Evolutionary conservation across 2,888 invertebrate species (phyloP).

Genomic region (Dyspetes luteomarginatus): DNA sequence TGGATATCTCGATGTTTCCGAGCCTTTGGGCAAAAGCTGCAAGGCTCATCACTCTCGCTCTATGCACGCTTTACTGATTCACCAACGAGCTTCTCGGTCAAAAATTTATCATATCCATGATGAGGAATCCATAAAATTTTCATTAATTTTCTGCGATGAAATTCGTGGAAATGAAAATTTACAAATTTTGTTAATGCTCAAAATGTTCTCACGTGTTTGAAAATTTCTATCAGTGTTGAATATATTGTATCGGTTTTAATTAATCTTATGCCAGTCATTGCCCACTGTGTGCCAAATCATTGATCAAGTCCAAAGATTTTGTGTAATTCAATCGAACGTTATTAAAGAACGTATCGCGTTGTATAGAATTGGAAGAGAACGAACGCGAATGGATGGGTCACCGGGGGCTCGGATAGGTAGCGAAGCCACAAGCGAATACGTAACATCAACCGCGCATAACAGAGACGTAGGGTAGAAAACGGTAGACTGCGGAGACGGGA

Average conservation of each 20-base stretch:
- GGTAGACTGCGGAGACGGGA: conserved; percentile 77
- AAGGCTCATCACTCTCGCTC: conserved; percentile 50
- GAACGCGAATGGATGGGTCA: conserved; percentile 7
- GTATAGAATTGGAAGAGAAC: conserved; percentile 42
- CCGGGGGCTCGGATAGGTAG: conserved; percentile 26
- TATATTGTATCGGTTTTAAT: no score
- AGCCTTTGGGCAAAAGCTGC: conserved; percentile 73
- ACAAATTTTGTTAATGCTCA: no score
- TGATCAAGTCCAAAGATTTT: no score
- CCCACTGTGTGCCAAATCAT: no score
- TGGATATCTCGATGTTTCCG: conserved; percentile 72
- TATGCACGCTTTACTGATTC: conserved; percentile 66
- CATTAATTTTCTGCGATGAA: no score
- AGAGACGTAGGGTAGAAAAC: conserved; percentile 68
- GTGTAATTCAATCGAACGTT: no score
- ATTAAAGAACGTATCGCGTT: neutral
- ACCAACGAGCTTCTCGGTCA: conserved; percentile 38
- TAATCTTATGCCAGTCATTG: no score
- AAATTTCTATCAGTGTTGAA: no score
- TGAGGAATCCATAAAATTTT: neutral
- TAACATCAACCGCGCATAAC: conserved; percentile 72
- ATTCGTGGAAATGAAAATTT: no score
- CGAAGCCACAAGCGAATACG: conserved; percentile 55
- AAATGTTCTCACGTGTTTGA: no score
- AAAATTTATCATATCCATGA: neutral